Evolutionary conservation across 2,797 vertebrate species (phyloP).

Genomic region (Rhynchonycteris naso): DNA sequence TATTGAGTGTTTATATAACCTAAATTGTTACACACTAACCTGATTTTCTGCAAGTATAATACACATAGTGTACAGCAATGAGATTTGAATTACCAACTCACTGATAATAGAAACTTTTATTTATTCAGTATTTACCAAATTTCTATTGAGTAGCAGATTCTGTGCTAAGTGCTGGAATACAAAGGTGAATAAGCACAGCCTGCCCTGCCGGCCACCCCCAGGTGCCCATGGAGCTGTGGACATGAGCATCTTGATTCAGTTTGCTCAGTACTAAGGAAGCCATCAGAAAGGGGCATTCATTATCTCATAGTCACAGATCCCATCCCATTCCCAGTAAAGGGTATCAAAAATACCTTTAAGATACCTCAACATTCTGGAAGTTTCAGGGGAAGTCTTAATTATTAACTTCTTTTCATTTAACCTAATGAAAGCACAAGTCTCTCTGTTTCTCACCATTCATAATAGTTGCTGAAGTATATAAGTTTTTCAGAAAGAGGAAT

Average conservation of each 20-base stretch:
- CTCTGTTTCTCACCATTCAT: neutral
- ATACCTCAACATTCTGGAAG: neutral
- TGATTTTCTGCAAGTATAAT: constrained; percentile 47
- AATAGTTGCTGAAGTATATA: neutral
- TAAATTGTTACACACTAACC: constrained; percentile 60
- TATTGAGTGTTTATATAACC: constrained; percentile 50
- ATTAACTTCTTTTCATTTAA: neutral
- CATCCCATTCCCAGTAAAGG: neutral
- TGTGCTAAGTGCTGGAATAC: neutral
- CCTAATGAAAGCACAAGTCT: neutral
- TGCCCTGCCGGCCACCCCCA: neutral
- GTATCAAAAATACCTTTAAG: neutral
- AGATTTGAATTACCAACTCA: constrained; percentile 45
- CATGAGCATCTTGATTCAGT: neutral
- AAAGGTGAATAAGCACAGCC: neutral
- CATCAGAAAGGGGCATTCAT: neutral
- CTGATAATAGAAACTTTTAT: constrained; percentile 44
- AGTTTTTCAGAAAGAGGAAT: neutral
- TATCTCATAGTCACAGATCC: neutral
- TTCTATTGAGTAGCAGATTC: neutral
- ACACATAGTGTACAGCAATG: constrained; percentile 19
- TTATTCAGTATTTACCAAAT: neutral
- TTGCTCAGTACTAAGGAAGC: neutral
- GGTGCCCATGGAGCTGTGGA: neutral
- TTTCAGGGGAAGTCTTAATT: neutral